Evolutionary conservation across 2,888 invertebrate genomes (phyloP).

Genomic region (Criorhina ranunculi): DNA sequence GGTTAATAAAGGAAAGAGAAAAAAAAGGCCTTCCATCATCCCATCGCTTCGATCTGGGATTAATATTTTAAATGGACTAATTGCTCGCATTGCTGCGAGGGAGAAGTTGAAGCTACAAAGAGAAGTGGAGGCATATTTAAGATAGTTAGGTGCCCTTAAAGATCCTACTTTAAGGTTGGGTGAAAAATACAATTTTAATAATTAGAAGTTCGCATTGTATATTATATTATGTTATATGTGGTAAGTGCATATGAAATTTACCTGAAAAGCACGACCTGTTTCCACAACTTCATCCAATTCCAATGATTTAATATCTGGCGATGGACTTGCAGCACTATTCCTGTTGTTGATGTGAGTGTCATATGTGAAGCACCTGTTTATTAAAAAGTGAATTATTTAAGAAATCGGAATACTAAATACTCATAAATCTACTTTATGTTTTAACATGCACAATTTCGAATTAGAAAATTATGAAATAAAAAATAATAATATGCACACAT

Average conservation of each 20-base stretch:
- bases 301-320: slow-evolving; percentile 82
- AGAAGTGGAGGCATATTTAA: too few relatives aligned
- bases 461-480: slow-evolving; percentile 9
- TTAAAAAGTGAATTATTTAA: background rate
- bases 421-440: slow-evolving; percentile 3
- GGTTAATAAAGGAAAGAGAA: too few relatives aligned
- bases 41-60: too few relatives aligned
- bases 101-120: too few relatives aligned
- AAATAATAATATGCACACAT: background rate
- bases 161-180: too few relatives aligned
- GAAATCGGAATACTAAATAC: background rate
- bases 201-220: too few relatives aligned
- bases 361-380: slow-evolving; percentile 83
- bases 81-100: too few relatives aligned
- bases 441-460: slow-evolving; percentile 42
- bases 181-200: too few relatives aligned
- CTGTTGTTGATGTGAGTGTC: slow-evolving; percentile 81
- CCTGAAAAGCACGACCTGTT: slow-evolving; percentile 80
- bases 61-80: too few relatives aligned
- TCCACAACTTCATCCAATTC: slow-evolving; percentile 82
- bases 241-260: slow-evolving; percentile 64
- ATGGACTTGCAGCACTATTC: slow-evolving; percentile 82
- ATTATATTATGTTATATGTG: too few relatives aligned
- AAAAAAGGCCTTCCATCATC: too few relatives aligned
- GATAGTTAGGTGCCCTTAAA: too few relatives aligned